Evolutionary conservation across 1,140 invertebrate genomes (phyloP).

Genomic region (Halyomorpha halys): DNA sequence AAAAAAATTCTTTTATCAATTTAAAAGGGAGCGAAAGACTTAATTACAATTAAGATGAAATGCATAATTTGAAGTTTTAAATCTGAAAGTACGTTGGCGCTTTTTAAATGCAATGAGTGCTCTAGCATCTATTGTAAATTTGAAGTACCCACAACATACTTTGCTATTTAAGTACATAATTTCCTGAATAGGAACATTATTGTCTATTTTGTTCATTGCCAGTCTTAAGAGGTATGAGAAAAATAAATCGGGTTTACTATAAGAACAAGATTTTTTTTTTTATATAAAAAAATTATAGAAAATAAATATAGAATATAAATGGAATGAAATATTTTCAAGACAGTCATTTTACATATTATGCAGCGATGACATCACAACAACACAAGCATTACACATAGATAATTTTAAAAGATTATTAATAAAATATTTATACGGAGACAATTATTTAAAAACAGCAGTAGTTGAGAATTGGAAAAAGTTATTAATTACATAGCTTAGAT

Average conservation of each 20-base stretch:
- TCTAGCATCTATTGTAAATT: background rate
- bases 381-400: conserved; percentile 17
- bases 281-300: background rate
- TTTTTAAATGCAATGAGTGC: conserved; percentile 12
- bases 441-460: background rate
- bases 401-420: conserved; percentile 1
- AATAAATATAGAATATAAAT: background rate
- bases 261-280: background rate
- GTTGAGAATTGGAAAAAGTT: background rate
- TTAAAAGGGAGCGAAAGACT: conserved; percentile 1
- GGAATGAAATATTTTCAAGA: conserved; percentile 1
- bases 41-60: conserved; percentile 9
- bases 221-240: conserved; percentile 21
- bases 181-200: conserved; percentile 26
- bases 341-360: conserved; percentile 2
- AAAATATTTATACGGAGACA: background rate
- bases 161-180: conserved; percentile 22
- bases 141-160: background rate
- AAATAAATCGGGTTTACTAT: background rate
- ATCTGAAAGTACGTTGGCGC: conserved; percentile 3
- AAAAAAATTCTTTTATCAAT: conserved; percentile 1
- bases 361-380: conserved; percentile 9
- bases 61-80: conserved; percentile 9
- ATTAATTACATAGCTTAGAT: background rate
- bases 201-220: conserved; percentile 23